Conservation (phyloP, 2,113 vertebrate species). For the Phrynocephalus versicolor region DNA sequence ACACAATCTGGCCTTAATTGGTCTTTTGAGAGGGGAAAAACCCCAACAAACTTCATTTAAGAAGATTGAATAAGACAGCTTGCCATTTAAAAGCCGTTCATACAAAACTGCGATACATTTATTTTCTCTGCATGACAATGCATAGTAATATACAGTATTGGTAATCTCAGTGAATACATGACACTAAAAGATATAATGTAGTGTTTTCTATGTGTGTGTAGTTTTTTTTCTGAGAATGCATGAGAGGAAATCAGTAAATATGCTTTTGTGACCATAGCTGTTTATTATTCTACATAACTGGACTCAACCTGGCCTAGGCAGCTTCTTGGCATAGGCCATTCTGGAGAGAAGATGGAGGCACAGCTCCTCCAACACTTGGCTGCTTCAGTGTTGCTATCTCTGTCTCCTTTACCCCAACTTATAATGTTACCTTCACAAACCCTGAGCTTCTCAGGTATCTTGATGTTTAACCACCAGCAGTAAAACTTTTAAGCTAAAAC, state of each 20-base stretch:
- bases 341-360: background rate
- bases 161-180: conserved; percentile 8
- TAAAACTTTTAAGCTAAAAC: too few species aligned
- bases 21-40: conserved; percentile 56
- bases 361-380: background rate
- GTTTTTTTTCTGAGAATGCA: conserved; percentile 9
- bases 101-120: conserved; percentile 10
- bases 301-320: background rate
- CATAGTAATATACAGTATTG: conserved; percentile 13
- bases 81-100: conserved; percentile 17
- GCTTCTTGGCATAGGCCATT: background rate
- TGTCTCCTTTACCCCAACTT: too few species aligned
- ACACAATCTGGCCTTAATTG: conserved; percentile 38
- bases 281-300: conserved; percentile 13
- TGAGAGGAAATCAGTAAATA: conserved; percentile 6
- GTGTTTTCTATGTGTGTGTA: too few species aligned
- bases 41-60: conserved; percentile 43
- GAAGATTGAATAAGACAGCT: conserved; percentile 45
- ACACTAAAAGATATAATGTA: background rate
- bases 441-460: background rate
- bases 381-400: background rate
- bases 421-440: background rate
- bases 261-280: background rate
- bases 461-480: too few species aligned
- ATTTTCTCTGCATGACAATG: background rate